phyloP scores from a whole-genome alignment of 2,888 invertebrate genomes.

The Phytoseiulus persimilis region DNA sequence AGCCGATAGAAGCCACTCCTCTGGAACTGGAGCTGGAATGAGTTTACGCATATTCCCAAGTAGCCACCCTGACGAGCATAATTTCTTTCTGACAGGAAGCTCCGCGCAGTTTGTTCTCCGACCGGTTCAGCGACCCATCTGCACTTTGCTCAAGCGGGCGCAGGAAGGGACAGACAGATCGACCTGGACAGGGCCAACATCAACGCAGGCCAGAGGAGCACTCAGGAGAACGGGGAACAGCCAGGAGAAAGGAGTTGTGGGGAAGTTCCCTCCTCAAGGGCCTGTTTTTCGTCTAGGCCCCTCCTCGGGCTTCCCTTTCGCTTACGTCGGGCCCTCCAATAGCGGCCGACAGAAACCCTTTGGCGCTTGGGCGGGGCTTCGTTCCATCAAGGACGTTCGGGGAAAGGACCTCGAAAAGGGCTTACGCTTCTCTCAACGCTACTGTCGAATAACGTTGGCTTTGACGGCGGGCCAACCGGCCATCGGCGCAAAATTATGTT shows the following conservation, averaged over 20 bases:
- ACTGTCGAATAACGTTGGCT: background rate
- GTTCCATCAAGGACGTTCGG: background rate
- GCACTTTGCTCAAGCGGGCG: background rate
- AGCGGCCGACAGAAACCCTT: conserved; percentile 28
- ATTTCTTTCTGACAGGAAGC: background rate
- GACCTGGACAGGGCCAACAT: background rate
- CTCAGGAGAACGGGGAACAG: background rate
- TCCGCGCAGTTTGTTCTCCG: background rate
- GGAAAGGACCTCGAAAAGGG: background rate
- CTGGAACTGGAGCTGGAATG: background rate
- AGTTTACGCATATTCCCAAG: background rate
- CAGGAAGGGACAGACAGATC: background rate
- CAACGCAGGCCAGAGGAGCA: background rate
- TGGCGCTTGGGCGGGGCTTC: conserved; percentile 35
- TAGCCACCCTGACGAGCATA: background rate
- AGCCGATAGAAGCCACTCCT: background rate
- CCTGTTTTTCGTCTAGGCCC: background rate
- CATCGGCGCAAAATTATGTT: background rate
- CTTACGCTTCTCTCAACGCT: background rate
- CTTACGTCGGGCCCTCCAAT: background rate
- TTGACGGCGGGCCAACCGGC: background rate
- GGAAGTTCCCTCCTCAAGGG: background rate
- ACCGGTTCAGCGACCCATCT: background rate
- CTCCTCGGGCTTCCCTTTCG: background rate
- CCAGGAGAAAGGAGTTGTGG: background rate